Evolutionary conservation across 2,113 vertebrate species (phyloP).

Genomic region (Cyphomyrus discorhynchus): DNA sequence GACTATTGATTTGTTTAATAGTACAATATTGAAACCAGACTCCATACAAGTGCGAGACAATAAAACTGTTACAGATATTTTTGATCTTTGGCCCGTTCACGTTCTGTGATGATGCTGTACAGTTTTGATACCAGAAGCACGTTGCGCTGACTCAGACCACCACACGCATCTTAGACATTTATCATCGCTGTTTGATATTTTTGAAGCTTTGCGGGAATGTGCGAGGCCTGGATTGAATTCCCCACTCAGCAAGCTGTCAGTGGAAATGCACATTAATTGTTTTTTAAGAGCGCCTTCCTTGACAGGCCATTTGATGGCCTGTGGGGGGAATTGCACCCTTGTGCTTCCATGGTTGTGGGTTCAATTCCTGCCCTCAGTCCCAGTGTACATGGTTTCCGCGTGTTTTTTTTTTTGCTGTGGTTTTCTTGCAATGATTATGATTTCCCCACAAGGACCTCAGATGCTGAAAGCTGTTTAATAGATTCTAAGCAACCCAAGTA

Average conservation of each 20-base stretch:
- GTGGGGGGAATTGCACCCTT: background rate
- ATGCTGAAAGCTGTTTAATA: background rate
- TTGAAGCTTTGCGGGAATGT: background rate
- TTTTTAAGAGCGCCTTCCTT: background rate
- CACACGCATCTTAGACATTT: background rate
- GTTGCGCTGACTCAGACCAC: background rate
- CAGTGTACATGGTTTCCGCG: background rate
- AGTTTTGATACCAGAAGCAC: background rate
- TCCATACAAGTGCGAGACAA: background rate
- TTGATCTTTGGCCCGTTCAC: background rate
- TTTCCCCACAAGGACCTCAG: background rate
- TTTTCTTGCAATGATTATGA: background rate
- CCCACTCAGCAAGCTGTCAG: background rate
- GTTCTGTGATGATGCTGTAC: background rate
- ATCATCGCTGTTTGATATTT: background rate
- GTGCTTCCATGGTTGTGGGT: background rate
- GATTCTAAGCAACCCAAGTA: background rate
- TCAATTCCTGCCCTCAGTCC: background rate
- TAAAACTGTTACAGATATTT: background rate
- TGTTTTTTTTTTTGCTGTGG: background rate
- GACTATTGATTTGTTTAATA: background rate
- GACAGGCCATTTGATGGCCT: background rate
- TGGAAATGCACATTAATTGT: background rate
- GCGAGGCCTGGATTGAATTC: background rate
- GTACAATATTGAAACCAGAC: background rate